phyloP scores from a whole-genome alignment of 2,888 invertebrate genomes.

The Stomorhina lunata region DNA sequence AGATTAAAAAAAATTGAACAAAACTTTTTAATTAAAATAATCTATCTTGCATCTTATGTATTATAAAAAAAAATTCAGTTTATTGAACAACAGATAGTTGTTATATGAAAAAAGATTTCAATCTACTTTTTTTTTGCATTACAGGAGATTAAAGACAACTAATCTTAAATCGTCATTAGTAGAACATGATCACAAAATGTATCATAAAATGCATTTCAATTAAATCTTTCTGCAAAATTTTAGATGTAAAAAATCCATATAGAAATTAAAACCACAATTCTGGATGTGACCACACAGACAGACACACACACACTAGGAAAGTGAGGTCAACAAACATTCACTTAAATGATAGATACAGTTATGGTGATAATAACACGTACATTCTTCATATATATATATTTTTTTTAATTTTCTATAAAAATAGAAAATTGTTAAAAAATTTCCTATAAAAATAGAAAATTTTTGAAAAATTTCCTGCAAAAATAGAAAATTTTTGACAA shows the following conservation, averaged over 20 bases:
- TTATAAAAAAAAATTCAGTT: neutral
- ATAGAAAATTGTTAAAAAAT: too few relatives aligned
- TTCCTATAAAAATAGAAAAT: too few relatives aligned
- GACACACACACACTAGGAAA: neutral
- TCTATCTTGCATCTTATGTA: too few relatives aligned
- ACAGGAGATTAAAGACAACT: constrained; percentile 17
- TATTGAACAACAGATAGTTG: too few relatives aligned
- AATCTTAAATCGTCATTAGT: constrained; percentile 30
- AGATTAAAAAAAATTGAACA: too few relatives aligned
- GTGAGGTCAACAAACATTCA: neutral
- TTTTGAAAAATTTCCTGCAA: too few relatives aligned
- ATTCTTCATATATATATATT: too few relatives aligned
- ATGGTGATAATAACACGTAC: too few relatives aligned
- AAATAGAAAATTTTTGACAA: too few relatives aligned
- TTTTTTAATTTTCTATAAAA: too few relatives aligned
- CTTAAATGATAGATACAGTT: neutral
- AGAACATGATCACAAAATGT: constrained; percentile 30
- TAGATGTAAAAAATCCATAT: neutral
- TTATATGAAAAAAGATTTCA: too few relatives aligned
- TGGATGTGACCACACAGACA: neutral
- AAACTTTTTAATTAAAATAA: too few relatives aligned
- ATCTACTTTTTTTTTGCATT: neutral
- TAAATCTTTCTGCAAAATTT: constrained; percentile 13
- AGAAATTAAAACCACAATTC: constrained; percentile 26
- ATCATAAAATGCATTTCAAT: constrained; percentile 45